Base-by-base conservation (phyloP, 2,888 invertebrate genomes). In the Blastobasis lacticolella region DNA sequence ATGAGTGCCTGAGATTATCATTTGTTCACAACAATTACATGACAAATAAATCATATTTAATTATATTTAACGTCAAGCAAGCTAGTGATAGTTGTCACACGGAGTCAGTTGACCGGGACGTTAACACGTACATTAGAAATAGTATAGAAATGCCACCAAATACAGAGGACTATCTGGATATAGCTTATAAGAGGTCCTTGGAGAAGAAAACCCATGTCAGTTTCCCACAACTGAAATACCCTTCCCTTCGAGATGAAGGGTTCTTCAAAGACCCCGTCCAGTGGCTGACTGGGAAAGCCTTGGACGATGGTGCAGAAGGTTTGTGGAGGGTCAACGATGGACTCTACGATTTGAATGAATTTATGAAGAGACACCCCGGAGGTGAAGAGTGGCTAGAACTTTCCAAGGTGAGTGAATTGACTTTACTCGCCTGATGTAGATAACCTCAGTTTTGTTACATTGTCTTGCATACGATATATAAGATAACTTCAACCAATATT, bases 261-360 rank as follows among this genome's bases (percentile, higher is more conserved):
- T 9, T 9, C 9, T 40, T 71, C 0, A 75, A 61, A 54, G 76
- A 82, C 55, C 71, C 81, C 0, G 57, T 73, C n/a, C 79, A 81
- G 60, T 95, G 94, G 92, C 69, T 94, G 9, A 75, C 86, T 36
- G 92, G 91, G 0, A 93, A 93, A 66, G 87, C 86, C 7, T 71
- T 84, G 59, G 92, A 92, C 57, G 94, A 94, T 61, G 92, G 92
- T 0, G 93, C 94, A 0, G 93, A 94, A 76, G 92, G 91, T 4
- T 75, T 94, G 4, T 95, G 95, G 95, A 89, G 95, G 53, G 89
- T 95, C 40, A 89, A 93, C 55, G 90, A 95, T 73, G 87, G 88
- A 43, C 81, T 98, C 6, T 98, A 98, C 74, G 96, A 98, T 79
- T 89, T 98, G 37, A 92, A 92, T 0, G 89, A 90, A 10, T 98